A percentile compares a stretch with the other conserved stretches of the same genome.
phyloP scores from a whole-genome alignment of 2,113 vertebrate species.

The Takifugu flavidus region DNA sequence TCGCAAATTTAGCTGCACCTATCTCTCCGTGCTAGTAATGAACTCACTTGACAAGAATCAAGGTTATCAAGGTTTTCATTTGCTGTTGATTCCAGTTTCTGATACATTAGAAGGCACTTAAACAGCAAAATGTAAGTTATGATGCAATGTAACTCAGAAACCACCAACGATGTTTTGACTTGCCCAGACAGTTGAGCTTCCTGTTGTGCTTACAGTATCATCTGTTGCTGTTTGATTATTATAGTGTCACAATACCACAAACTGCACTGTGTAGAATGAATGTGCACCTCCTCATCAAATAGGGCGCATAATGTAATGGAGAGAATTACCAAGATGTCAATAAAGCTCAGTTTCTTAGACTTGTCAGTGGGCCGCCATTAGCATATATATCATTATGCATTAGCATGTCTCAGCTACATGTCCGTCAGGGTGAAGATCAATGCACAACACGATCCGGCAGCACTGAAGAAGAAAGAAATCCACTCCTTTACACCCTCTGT shows the following conservation, averaged over 20 bases:
- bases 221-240: slow-evolving; percentile 12
- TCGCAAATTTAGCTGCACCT: slow-evolving; percentile 13
- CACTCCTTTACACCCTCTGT: slow-evolving; percentile 17
- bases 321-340: slow-evolving; percentile 61
- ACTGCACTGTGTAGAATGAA: slow-evolving; percentile 43
- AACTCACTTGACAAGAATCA: slow-evolving; percentile 1
- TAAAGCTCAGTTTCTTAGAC: slow-evolving; percentile 59
- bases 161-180: too few species aligned
- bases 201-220: not conserved
- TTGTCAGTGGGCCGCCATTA: slow-evolving; percentile 41
- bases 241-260: slow-evolving; percentile 45
- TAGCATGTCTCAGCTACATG: slow-evolving; percentile 53
- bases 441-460: slow-evolving; percentile 51
- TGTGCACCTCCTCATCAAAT: slow-evolving; percentile 54
- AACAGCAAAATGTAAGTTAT: too few species aligned
- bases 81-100: too few species aligned
- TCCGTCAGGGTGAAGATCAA: slow-evolving; percentile 60
- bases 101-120: too few species aligned
- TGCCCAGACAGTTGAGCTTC: too few species aligned
- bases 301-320: slow-evolving; percentile 35
- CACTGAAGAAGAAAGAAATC: slow-evolving; percentile 28
- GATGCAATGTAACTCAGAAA: too few species aligned
- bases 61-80: not conserved
- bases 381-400: slow-evolving; percentile 50
- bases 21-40: slow-evolving; percentile 8